phyloP scores from a whole-genome alignment of 2,113 vertebrate species.

The Todiramphus saurophagus region DNA sequence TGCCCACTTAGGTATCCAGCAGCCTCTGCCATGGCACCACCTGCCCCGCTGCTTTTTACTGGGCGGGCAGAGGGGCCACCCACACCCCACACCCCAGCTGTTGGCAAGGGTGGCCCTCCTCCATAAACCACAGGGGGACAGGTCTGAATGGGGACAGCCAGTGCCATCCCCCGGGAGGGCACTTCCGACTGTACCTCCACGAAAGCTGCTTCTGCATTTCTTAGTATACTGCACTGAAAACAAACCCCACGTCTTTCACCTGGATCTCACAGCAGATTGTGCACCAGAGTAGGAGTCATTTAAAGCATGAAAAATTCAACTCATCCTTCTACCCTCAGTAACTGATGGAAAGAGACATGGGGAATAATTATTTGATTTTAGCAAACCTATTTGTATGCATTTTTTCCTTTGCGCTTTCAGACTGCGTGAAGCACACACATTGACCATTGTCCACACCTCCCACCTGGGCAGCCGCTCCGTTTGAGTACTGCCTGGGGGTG shows the following conservation, averaged over 20 bases:
- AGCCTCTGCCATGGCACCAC: not conserved
- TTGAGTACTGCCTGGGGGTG: not conserved
- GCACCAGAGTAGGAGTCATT: not conserved
- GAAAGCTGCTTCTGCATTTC: not conserved
- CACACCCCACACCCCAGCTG: not conserved
- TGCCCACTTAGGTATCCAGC: not conserved
- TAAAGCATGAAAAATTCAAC: not conserved
- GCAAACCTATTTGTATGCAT: not conserved
- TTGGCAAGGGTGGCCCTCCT: not conserved
- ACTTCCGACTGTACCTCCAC: not conserved
- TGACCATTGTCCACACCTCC: not conserved
- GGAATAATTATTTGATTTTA: not conserved
- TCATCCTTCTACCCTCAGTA: not conserved
- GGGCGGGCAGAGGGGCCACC: not conserved
- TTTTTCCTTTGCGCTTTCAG: not conserved
- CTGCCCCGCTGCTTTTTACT: not conserved
- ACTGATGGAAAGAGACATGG: not conserved
- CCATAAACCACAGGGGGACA: not conserved
- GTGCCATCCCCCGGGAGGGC: not conserved
- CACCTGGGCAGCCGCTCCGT: not conserved
- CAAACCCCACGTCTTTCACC: not conserved
- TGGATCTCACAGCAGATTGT: rapidly evolving
- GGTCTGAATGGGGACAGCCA: not conserved
- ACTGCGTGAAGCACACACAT: rapidly evolving
- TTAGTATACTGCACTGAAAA: not conserved